Percentiles rank a stretch among this genome's conserved stretches.
These are phyloP conservation scores for Enoplolaimus lenunculus DNA, from an alignment of 2,888 invertebrate species.

Conservation along the genomic window DNA sequence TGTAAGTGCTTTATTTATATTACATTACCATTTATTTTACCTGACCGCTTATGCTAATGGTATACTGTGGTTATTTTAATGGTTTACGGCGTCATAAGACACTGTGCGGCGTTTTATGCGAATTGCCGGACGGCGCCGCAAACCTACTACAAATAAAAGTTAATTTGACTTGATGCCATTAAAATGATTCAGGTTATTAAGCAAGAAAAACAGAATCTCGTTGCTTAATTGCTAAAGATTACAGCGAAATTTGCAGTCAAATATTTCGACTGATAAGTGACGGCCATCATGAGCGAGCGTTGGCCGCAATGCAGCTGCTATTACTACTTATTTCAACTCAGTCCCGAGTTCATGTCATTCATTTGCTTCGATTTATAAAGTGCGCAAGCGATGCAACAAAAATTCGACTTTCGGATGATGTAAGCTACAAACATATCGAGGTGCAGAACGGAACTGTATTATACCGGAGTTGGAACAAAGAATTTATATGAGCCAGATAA, in stretches of 20 bases:
- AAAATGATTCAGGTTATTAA: background rate
- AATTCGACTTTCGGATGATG: background rate
- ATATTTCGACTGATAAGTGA: conserved; percentile 3
- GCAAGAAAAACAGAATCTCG: background rate
- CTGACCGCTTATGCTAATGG: too few relatives aligned
- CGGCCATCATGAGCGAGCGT: background rate
- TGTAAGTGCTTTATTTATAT: too few relatives aligned
- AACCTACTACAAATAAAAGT: too few relatives aligned
- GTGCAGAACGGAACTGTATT: too few relatives aligned
- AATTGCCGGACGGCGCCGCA: too few relatives aligned
- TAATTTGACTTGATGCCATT: too few relatives aligned
- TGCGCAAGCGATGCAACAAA: background rate
- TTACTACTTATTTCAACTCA: conserved; percentile 5
- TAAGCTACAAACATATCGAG: background rate
- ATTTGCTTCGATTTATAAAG: conserved; percentile 11
- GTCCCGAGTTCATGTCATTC: background rate
- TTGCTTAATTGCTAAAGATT: background rate
- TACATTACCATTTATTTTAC: too few relatives aligned
- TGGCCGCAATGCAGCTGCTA: conserved; percentile 19
- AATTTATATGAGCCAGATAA: background rate
- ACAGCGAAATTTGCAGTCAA: conserved; percentile 10
- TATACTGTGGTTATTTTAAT: too few relatives aligned
- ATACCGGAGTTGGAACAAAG: too few relatives aligned
- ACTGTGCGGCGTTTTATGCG: too few relatives aligned
- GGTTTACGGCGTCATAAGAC: too few relatives aligned